Conservation (phyloP, 2,797 vertebrate genomes). For the Protonibea diacanthus region DNA sequence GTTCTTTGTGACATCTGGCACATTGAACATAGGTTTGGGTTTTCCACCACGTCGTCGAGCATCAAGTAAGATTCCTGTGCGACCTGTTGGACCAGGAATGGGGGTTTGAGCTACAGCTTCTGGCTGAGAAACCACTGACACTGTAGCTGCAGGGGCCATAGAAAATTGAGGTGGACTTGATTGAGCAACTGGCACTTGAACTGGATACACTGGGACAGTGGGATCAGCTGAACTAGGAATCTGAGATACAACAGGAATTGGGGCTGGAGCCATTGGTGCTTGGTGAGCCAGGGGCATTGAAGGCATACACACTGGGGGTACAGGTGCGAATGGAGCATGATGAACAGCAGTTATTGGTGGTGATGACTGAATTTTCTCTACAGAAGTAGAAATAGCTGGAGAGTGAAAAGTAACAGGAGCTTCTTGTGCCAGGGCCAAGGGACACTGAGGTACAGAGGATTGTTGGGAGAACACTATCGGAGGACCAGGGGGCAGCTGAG, state of each 20-base stretch:
- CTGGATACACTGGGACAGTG: conserved; percentile 22
- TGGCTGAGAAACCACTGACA: conserved; percentile 64
- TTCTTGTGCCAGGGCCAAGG: conserved; percentile 50
- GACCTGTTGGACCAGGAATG: conserved; percentile 69
- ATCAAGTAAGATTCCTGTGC: conserved; percentile 94
- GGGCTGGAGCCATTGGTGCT: conserved; percentile 34
- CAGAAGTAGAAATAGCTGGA: conserved; percentile 50
- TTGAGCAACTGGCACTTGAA: conserved; percentile 52
- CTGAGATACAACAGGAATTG: conserved; percentile 48
- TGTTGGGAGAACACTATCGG: conserved; percentile 34
- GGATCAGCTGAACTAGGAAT: conserved; percentile 32
- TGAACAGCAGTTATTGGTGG: conserved; percentile 51
- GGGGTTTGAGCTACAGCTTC: conserved; percentile 68
- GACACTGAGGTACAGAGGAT: conserved; percentile 44
- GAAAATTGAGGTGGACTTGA: conserved; percentile 45
- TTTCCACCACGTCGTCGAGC: conserved; percentile 88
- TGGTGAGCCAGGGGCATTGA: conserved; percentile 46
- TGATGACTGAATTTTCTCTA: conserved; percentile 64
- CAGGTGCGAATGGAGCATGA: conserved; percentile 53
- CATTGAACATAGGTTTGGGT: conserved; percentile 93
- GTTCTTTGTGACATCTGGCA: conserved; percentile 90
- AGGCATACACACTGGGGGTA: conserved; percentile 37
- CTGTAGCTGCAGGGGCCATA: conserved; percentile 46
- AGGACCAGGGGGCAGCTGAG: conserved; percentile 51
- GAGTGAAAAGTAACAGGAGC: conserved; percentile 48